Evolutionary conservation across 2,888 invertebrate species (phyloP).

Genomic region (Atherix ibis): DNA sequence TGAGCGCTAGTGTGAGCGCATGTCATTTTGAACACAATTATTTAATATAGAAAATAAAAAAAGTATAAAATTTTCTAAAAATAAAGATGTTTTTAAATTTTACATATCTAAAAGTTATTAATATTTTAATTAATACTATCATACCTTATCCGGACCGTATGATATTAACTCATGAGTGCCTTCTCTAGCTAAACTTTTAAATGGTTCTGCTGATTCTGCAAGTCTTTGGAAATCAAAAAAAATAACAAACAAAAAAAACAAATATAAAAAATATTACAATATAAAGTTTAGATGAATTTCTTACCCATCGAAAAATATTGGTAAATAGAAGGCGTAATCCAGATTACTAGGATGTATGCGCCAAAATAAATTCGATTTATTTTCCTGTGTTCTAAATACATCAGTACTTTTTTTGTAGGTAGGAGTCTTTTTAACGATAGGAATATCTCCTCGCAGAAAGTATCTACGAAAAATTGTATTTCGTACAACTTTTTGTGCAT

Average conservation of each 20-base stretch:
- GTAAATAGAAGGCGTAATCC: constrained; percentile 86
- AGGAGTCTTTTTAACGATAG: constrained; percentile 20
- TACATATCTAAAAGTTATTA: no score
- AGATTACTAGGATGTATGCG: constrained; percentile 30
- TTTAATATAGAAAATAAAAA: no score
- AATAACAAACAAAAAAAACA: constrained; percentile 6
- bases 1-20: no score
- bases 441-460: constrained; percentile 28
- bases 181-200: constrained; percentile 66
- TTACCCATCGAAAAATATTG: constrained; percentile 81
- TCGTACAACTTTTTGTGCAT: constrained; percentile 20
- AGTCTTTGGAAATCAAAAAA: constrained; percentile 29
- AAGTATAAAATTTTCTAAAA: no score
- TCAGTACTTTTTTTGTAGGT: no score
- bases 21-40: no score
- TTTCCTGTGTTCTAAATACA: no score
- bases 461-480: constrained; percentile 27
- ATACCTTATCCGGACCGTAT: constrained; percentile 53
- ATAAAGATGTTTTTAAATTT: no score
- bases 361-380: constrained; percentile 7
- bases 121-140: no score
- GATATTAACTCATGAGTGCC: constrained; percentile 75
- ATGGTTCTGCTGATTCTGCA: constrained; percentile 65
- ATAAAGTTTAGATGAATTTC: no score
- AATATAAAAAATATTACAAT: no score